These are phyloP conservation scores for Dryobota labecula DNA, from an alignment of 2,888 invertebrate species.

Conservation along the genomic window DNA sequence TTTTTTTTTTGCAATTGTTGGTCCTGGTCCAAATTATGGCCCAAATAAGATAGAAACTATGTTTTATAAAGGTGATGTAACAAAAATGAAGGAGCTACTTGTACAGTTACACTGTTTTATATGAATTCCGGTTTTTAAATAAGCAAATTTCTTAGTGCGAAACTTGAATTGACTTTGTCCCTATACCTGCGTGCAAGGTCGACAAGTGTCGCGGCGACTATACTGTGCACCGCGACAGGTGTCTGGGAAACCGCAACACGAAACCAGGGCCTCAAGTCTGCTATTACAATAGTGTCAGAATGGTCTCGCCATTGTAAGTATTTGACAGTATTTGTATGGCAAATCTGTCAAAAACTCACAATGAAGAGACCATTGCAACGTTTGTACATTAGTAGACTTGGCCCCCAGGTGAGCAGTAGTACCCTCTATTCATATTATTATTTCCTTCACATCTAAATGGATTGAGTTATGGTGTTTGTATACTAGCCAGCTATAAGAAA, in stretches of 20 bases:
- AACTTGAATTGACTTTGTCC: slow-evolving; percentile 45
- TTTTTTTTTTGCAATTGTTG: no score
- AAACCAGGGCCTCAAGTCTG: no score
- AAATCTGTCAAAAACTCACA: no score
- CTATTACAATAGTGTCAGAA: no score
- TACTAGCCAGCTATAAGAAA: slow-evolving; percentile 9
- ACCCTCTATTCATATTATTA: slow-evolving; percentile 22
- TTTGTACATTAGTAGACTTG: no score
- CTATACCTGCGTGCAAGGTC: slow-evolving; percentile 54
- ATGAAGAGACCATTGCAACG: no score
- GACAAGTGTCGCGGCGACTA: slow-evolving; percentile 44
- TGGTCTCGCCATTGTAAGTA: no score
- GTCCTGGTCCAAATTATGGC: no score
- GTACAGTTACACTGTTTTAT: slow-evolving; percentile 11
- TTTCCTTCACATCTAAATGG: slow-evolving; percentile 2
- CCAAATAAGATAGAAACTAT: neutral
- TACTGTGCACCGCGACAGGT: slow-evolving; percentile 52
- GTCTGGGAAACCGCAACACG: slow-evolving; percentile 47
- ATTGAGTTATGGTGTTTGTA: slow-evolving; percentile 9
- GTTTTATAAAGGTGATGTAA: slow-evolving; percentile 11
- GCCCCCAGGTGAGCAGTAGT: slow-evolving; percentile 25
- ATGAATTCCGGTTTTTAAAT: slow-evolving; percentile 45
- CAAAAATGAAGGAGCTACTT: neutral
- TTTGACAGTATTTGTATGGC: no score
- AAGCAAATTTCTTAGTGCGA: slow-evolving; percentile 48